Percentiles rank a stretch among this genome's conserved stretches.
Conservation (phyloP, 1,140 invertebrate genomes). For the Ceratina calcarata region DNA sequence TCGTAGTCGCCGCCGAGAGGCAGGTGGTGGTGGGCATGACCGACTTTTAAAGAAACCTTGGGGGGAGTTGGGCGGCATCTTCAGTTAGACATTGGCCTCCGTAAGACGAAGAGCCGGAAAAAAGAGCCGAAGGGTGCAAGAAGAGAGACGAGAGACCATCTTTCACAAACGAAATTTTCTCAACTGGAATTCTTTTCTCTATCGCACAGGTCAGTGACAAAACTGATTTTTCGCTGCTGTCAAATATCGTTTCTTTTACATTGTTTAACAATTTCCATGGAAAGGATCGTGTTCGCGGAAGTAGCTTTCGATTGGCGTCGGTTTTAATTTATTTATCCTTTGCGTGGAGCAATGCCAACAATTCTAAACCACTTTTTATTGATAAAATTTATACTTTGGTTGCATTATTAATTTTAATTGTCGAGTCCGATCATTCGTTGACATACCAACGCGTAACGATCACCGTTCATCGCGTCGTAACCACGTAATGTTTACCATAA, state of each 20-base stretch:
- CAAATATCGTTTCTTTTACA: too few species aligned
- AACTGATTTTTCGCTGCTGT: background rate
- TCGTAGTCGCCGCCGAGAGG: slow-evolving; percentile 64
- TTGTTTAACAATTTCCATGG: too few species aligned
- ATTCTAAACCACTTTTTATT: background rate
- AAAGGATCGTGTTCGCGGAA: background rate
- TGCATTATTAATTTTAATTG: background rate
- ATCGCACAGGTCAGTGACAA: slow-evolving; percentile 38
- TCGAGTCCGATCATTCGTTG: background rate
- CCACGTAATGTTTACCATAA: slow-evolving; percentile 36
- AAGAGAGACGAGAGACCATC: slow-evolving; percentile 49
- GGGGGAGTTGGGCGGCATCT: slow-evolving; percentile 78
- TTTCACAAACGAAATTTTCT: slow-evolving; percentile 29
- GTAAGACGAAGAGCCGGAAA: slow-evolving; percentile 78
- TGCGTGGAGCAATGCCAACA: background rate
- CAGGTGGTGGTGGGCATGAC: slow-evolving; percentile 74
- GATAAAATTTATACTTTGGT: background rate
- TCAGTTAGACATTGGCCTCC: slow-evolving; percentile 79
- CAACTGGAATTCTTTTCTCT: slow-evolving; percentile 25
- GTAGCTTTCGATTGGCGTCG: background rate
- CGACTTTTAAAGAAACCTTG: slow-evolving; percentile 77
- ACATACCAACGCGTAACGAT: slow-evolving; percentile 11
- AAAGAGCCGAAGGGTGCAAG: slow-evolving; percentile 74
- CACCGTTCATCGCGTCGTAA: slow-evolving; percentile 27
- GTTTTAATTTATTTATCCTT: background rate